Conservation (phyloP, 2,888 invertebrate species). For the Dynastes grantii region DNA sequence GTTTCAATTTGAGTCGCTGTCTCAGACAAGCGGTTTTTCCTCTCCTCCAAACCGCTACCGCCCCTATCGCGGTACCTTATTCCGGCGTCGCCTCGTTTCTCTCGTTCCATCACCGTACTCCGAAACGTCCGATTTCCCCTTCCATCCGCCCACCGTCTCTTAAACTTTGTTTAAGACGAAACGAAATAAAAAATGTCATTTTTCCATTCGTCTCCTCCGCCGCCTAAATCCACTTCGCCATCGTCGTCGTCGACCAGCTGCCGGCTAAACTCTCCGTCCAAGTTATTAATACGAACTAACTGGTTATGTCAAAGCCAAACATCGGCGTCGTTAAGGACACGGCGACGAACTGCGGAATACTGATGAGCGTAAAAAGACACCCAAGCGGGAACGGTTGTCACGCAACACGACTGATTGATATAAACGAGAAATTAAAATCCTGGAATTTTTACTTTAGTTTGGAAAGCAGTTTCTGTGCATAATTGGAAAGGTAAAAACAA, state of each 20-base stretch:
- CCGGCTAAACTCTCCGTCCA: conserved; percentile 55
- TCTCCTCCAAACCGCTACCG: background rate
- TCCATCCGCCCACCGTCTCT: conserved; percentile 20
- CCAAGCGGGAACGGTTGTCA: conserved; percentile 23
- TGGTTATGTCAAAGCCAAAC: conserved; percentile 73
- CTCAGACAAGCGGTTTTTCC: conserved; percentile 67
- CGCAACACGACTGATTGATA: conserved; percentile 67
- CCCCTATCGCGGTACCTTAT: conserved; percentile 66
- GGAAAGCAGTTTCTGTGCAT: too few species aligned
- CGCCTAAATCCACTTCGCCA: conserved; percentile 61
- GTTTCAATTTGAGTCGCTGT: conserved; percentile 71
- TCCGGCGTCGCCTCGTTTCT: conserved; percentile 49
- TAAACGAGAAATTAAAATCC: conserved; percentile 61
- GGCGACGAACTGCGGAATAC: conserved; percentile 68
- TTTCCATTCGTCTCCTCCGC: conserved; percentile 65
- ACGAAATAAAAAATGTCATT: conserved; percentile 70
- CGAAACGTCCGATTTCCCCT: conserved; percentile 3
- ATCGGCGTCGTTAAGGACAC: conserved; percentile 69
- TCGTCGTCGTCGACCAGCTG: conserved; percentile 26
- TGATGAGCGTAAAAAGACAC: conserved; percentile 68
- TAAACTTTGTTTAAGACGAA: conserved; percentile 63
- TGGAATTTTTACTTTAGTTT: conserved; percentile 4
- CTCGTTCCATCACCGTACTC: conserved; percentile 13
- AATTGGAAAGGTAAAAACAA: too few species aligned
- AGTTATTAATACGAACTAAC: conserved; percentile 73